Evolutionary conservation across 2,888 invertebrate genomes (phyloP).

Genomic region (Hypena proboscidalis): DNA sequence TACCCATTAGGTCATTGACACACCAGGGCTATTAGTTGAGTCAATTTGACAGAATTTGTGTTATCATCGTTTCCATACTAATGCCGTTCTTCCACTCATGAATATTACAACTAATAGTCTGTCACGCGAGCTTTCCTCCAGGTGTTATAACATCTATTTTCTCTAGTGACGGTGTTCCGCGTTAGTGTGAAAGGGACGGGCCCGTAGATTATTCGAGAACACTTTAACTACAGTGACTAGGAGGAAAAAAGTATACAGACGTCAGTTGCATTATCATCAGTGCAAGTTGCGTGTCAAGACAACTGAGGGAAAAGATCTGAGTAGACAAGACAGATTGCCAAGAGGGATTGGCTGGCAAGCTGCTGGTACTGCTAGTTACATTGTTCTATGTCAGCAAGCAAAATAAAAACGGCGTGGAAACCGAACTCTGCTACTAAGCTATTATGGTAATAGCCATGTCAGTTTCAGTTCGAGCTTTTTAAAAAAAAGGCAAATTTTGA

Average conservation of each 20-base stretch:
- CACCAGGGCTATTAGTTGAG: conserved; percentile 43
- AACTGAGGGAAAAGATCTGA: background rate
- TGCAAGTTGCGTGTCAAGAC: conserved; percentile 5
- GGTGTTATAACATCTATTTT: background rate
- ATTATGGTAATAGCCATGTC: conserved; percentile 1
- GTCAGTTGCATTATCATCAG: background rate
- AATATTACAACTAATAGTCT: conserved; percentile 1
- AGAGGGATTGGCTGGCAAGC: conserved; percentile 1
- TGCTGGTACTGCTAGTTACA: background rate
- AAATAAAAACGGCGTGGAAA: background rate
- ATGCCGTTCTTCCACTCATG: conserved; percentile 4
- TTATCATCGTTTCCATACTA: conserved; percentile 18
- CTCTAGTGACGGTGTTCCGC: background rate
- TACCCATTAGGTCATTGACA: conserved; percentile 60
- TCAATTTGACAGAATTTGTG: conserved; percentile 43
- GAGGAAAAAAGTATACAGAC: background rate
- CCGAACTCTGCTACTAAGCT: conserved; percentile 9
- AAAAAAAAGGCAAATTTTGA: conserved; percentile 4
- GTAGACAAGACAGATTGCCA: background rate
- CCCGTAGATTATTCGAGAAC: conserved; percentile 1
- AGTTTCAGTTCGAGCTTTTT: background rate
- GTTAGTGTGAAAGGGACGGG: background rate
- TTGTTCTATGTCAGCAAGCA: background rate
- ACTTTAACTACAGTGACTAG: background rate
- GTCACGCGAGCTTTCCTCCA: background rate